Percentiles rank a stretch among this genome's conserved stretches.
Evolutionary conservation across 1,140 invertebrate species (phyloP).

Genomic region (Melipona quadrifasciata): DNA sequence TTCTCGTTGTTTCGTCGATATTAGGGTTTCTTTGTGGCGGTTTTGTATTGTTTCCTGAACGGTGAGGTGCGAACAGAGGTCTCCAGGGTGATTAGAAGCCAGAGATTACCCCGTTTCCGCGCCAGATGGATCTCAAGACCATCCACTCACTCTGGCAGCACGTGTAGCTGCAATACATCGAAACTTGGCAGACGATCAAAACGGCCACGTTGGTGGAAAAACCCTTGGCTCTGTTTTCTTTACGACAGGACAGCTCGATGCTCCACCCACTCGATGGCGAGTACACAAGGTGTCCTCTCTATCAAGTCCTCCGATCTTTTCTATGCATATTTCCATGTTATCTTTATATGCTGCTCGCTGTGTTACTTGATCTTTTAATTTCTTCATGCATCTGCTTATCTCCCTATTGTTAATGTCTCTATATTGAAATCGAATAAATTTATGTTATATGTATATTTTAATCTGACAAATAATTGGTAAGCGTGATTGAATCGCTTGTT

Average conservation of each 20-base stretch:
- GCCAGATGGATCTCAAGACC: constrained; percentile 57
- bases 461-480: not conserved
- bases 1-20: not conserved
- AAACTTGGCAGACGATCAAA: constrained; percentile 55
- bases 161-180: constrained; percentile 71
- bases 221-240: constrained; percentile 60
- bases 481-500: not conserved
- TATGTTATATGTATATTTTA: not conserved
- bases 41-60: constrained; percentile 88
- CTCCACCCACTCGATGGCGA: constrained; percentile 77
- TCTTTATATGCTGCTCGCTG: not conserved
- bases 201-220: constrained; percentile 62
- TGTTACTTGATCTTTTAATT: not conserved
- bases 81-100: constrained; percentile 65
- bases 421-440: not conserved
- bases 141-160: constrained; percentile 70
- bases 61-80: constrained; percentile 85
- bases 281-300: constrained; percentile 76
- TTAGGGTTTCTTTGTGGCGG: constrained; percentile 87
- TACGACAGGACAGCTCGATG: constrained; percentile 61
- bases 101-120: constrained; percentile 67
- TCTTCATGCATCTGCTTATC: not conserved
- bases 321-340: not conserved
- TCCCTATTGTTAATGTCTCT: not conserved
- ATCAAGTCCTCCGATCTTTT: constrained; percentile 29